These are phyloP conservation scores for Porites cylindrica DNA, from an alignment of 92 coral and sea anemone species.

Conservation along the genomic window DNA sequence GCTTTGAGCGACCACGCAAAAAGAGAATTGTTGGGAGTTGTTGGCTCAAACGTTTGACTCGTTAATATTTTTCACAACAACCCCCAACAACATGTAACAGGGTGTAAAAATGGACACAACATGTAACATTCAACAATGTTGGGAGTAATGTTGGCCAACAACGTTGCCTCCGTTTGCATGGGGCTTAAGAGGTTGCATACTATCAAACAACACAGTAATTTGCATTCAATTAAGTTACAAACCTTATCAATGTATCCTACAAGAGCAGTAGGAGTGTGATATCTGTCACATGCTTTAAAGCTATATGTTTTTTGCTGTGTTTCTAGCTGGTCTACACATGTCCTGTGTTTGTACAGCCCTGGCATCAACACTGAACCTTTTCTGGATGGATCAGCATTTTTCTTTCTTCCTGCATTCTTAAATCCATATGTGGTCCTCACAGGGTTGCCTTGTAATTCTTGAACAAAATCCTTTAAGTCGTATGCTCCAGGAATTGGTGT, in stretches of 20 bases:
- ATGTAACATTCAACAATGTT: too few relatives aligned
- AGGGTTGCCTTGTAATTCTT: conserved; percentile 81
- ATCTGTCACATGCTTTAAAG: conserved; percentile 92
- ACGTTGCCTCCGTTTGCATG: too few relatives aligned
- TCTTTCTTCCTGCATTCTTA: conserved; percentile 93
- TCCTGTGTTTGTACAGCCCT: conserved; percentile 86
- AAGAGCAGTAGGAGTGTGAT: conserved; percentile 84
- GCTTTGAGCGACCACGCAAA: too few relatives aligned
- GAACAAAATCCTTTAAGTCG: conserved; percentile 87
- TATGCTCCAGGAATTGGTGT: conserved; percentile 98
- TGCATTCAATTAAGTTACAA: too few relatives aligned
- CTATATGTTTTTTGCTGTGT: conserved; percentile 76
- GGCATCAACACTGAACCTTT: conserved; percentile 89
- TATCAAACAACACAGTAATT: too few relatives aligned
- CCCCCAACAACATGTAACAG: too few relatives aligned
- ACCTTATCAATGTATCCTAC: conserved; percentile 97
- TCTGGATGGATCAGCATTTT: conserved; percentile 90
- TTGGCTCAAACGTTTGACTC: too few relatives aligned
- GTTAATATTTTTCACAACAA: too few relatives aligned
- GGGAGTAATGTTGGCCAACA: too few relatives aligned
- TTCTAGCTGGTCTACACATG: conserved; percentile 82
- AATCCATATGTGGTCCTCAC: conserved; percentile 88
- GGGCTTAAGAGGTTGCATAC: too few relatives aligned
- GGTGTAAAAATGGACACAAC: too few relatives aligned
- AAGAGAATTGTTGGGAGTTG: too few relatives aligned